These are phyloP conservation scores for Gila robusta DNA, from an alignment of 2,797 vertebrate genomes.

Conservation along the genomic window DNA sequence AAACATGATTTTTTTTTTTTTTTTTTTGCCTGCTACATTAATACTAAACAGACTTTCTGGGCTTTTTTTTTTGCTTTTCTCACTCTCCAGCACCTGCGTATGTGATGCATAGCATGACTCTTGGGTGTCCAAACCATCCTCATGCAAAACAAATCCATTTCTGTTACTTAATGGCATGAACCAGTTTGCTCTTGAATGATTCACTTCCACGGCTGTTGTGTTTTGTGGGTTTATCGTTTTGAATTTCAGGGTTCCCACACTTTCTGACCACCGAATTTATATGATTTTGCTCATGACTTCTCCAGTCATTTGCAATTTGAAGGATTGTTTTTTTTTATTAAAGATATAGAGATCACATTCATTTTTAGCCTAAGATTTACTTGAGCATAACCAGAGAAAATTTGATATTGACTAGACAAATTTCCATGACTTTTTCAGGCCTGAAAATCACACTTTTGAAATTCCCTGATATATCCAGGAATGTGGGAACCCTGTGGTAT, in stretches of 20 bases:
- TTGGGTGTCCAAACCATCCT: constrained; percentile 17
- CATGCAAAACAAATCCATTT: constrained; percentile 42
- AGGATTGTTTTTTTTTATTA: neutral
- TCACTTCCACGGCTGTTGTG: neutral
- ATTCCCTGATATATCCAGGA: constrained; percentile 1
- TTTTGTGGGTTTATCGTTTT: neutral
- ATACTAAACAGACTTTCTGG: constrained; percentile 41
- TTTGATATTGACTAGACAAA: neutral
- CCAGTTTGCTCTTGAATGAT: neutral
- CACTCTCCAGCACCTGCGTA: constrained; percentile 37
- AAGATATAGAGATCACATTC: neutral
- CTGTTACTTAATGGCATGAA: constrained; percentile 20
- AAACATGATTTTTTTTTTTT: constrained; percentile 43
- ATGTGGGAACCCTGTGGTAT: constrained; percentile 32
- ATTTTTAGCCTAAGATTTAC: neutral
- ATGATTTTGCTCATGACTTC: neutral
- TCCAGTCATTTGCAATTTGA: neutral
- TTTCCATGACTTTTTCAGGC: neutral
- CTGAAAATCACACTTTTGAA: neutral
- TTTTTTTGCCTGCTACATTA: constrained; percentile 53
- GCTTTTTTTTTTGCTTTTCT: constrained; percentile 35
- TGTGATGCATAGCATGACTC: constrained; percentile 55
- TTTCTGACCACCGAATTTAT: neutral
- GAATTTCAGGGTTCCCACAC: constrained; percentile 4
- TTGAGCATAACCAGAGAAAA: neutral